These are phyloP conservation scores for Dynastes maya DNA, from an alignment of 2,888 invertebrate species.

Conservation along the genomic window DNA sequence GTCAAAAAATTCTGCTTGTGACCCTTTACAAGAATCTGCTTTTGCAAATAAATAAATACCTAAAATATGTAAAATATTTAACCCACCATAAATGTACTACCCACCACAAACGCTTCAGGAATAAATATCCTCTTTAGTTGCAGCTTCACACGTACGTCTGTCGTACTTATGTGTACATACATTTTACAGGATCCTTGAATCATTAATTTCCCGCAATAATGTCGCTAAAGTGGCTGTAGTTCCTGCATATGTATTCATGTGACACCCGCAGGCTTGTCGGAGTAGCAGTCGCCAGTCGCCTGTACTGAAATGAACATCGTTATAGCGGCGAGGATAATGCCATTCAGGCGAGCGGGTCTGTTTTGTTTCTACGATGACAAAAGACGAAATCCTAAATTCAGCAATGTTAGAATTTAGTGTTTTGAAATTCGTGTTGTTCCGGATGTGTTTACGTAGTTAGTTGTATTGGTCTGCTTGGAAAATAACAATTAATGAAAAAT, in stretches of 20 bases:
- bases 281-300: neutral
- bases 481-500: too few relatives aligned
- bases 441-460: neutral
- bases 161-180: constrained; percentile 5
- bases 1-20: too few relatives aligned
- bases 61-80: too few relatives aligned
- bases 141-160: neutral
- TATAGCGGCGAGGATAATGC: neutral
- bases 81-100: too few relatives aligned
- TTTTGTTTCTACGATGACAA: neutral
- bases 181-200: constrained; percentile 26
- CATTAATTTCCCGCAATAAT: constrained; percentile 38
- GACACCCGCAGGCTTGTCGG: constrained; percentile 29
- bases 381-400: neutral
- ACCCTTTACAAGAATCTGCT: too few relatives aligned
- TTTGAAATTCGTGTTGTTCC: neutral
- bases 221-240: constrained; percentile 32
- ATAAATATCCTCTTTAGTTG: neutral
- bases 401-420: neutral
- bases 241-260: constrained; percentile 25
- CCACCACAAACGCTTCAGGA: neutral
- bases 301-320: constrained; percentile 16
- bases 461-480: too few relatives aligned
- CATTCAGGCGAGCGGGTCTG: neutral
- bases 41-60: too few relatives aligned